Percentiles rank a stretch among this genome's conserved stretches.
Evolutionary conservation across 1,140 invertebrate genomes (phyloP).

Genomic region (Hestina assimilis): DNA sequence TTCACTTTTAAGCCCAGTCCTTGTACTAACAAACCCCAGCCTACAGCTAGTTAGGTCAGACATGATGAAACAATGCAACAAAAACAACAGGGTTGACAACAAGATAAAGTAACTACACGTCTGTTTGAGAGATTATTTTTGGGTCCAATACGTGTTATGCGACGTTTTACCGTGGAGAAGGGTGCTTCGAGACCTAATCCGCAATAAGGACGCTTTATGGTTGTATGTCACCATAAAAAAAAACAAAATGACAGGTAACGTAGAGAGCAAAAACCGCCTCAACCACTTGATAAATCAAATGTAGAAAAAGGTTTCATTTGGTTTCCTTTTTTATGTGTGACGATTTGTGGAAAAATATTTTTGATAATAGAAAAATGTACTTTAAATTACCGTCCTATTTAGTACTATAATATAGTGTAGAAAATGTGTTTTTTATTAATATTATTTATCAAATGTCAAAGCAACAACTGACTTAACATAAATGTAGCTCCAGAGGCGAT

Average conservation of each 20-base stretch:
- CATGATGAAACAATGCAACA: not conserved
- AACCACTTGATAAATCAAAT: conserved; percentile 14
- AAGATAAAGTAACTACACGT: not conserved
- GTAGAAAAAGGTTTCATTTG: not conserved
- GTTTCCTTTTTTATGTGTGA: conserved; percentile 4
- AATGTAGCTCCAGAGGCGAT: no score
- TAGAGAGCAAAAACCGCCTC: not conserved
- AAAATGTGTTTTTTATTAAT: no score
- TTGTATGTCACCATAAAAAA: conserved; percentile 18
- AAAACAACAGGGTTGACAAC: conserved; percentile 1
- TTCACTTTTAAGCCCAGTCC: no score
- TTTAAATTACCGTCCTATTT: no score
- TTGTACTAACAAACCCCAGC: not conserved
- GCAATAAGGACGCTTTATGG: conserved; percentile 13
- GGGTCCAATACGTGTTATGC: conserved; percentile 4
- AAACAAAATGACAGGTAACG: conserved; percentile 18
- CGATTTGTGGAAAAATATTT: not conserved
- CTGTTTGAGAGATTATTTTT: conserved; percentile 6
- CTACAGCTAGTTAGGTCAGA: not conserved
- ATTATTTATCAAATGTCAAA: no score
- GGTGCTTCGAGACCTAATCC: conserved; percentile 8
- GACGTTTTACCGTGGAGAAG: not conserved
- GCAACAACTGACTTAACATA: no score
- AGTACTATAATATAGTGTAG: no score
- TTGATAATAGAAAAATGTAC: no score